Evolutionary conservation across 1,140 invertebrate species (phyloP), one percentile per base, ranked within the genome.

Genomic region (Drosophila mauritiana): DNA sequence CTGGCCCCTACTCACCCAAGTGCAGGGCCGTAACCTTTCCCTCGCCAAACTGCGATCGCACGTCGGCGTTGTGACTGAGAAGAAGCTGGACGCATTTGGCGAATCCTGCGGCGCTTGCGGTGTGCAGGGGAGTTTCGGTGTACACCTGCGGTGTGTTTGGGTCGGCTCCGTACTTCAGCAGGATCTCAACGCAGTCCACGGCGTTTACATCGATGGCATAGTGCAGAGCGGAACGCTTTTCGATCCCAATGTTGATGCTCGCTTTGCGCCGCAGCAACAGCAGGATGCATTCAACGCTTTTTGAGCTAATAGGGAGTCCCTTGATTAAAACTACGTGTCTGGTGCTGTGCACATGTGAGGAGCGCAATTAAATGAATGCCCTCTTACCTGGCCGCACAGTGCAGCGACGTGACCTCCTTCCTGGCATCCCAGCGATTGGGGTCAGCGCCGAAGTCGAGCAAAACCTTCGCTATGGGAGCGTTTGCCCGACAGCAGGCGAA

Each of bases 51-150:
- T 96, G 95, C 0, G 96, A 95, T 34, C 95, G 93, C 2, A 96
- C 95, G 78, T 97, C 96, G 4, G 96, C 96, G 17, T 96, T 96
- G 64, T 96, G 93, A 53, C 93, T 93, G 31, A 97, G 92, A 2
- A 97, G 92, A 17, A 97, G 81, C 80, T 95, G 94, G 4, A 96
- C 93, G 81, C 96, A 96, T 53, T 93, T 93, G 0, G 94, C 92
- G 31, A 95, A 95, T 10, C 97, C 97, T 36, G 96, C 92, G 46
- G 95, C 94, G 15, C 96, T 95, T 10, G 97, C 96, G 4, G 97
- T 95, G 73, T 97, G 97, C 4, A 98, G 90, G 0, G 97, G 96
- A 0, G 97, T 97, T 93, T 97, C 96, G 4, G 95, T 97, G 74
- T 95, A 97, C 25, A 96, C 96, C 93, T 96, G 96, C n/a, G 95